Evolutionary conservation across 2,797 vertebrate species (phyloP).

Genomic region (Hyperoplus lanceolatus): DNA sequence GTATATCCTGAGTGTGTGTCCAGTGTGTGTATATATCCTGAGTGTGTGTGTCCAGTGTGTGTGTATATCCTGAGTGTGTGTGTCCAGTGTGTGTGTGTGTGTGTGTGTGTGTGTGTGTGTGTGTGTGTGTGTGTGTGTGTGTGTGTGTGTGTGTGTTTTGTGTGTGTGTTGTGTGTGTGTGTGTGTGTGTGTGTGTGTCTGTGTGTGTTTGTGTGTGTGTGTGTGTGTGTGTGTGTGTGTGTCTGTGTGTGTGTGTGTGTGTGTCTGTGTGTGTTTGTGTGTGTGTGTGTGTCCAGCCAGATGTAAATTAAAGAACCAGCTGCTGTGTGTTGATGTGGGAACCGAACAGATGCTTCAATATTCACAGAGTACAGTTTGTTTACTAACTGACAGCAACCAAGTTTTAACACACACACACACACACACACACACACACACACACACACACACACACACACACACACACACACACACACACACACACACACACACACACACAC

Average conservation of each 20-base stretch:
- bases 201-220: too few species aligned
- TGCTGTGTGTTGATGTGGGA: slow-evolving; percentile 16
- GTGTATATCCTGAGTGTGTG: too few species aligned
- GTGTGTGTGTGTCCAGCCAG: slow-evolving; percentile 2
- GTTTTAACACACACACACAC: background rate
- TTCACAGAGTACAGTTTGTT: background rate
- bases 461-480: too few species aligned
- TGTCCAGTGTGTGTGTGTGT: too few species aligned
- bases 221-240: slow-evolving; percentile 3
- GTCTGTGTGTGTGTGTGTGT: slow-evolving; percentile 20
- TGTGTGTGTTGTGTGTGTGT: slow-evolving; percentile 6
- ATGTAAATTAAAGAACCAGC: slow-evolving; percentile 13
- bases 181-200: background rate
- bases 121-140: slow-evolving; percentile 17
- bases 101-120: slow-evolving; percentile 8
- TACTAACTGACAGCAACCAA: background rate
- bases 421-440: too few species aligned
- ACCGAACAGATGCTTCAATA: background rate
- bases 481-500: too few species aligned
- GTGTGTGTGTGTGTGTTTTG: too few species aligned
- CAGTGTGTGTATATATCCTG: too few species aligned
- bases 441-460: too few species aligned
- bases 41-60: too few species aligned
- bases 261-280: slow-evolving; percentile 14
- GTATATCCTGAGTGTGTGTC: too few species aligned